Base-by-base conservation (phyloP, 2,888 invertebrate species). In the Parnassius glacialis region DNA sequence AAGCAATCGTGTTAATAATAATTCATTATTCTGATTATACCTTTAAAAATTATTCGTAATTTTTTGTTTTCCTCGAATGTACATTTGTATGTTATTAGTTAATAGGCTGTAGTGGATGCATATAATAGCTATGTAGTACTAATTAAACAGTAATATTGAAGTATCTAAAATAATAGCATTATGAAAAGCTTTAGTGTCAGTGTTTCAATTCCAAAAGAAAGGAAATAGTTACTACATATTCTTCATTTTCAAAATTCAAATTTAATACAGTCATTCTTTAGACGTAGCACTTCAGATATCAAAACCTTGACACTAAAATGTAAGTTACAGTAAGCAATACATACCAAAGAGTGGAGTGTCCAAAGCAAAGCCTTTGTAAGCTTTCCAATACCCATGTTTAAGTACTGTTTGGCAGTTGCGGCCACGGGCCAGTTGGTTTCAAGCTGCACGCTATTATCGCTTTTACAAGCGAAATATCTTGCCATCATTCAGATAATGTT, bases 41-140 rank as follows among this genome's bases (percentile, higher is more conserved):
- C 16, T 12, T 48, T 9, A 9, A 12, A 48, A 48, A 41, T 11
- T 7, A 11, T 20, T 41, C 12, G 9, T 48, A 16, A 45, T 48
- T 48, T 5, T 1, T 55, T 16, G 12, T 50, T 45, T 45, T 53
- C 64, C 56, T 62, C 61, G 42, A 25, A 64, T 61, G 65, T 67
- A 80, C 77, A 76, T 74, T 65, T 79, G 79, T 80, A 80, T 78
- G 81, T 81, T 80, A 72, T 75, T 71, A 72, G 78, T 62, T 45
- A 62, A 56, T 61, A 62, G 74, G 71, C 76, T 81, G 84, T 83
- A 74, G 80, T 83, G 80, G 79, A 78, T 80, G 79, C 80, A 78
- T 68, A 67, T 65, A 68, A 70, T 60, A 71, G 64, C 71, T 72
- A 73, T 74, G 70, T 71, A 66, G 65, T 68, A 66, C 57, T 64